Evolutionary conservation across 2,113 vertebrate genomes (phyloP).

Genomic region (Tetrao urogallus): DNA sequence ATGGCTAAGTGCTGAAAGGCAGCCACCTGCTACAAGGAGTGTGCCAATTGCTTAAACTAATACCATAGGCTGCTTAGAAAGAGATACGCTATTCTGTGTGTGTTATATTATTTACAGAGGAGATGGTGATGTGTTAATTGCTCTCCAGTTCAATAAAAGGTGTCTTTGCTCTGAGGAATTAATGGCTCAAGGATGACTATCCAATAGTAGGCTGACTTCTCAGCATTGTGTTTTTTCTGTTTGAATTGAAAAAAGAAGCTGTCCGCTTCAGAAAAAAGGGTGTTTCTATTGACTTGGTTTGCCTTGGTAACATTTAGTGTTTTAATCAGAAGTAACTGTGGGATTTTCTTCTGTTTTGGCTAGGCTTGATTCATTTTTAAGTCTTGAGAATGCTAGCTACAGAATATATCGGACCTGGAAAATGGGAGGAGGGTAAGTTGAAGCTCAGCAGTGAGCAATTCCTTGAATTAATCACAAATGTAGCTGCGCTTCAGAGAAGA

Average conservation of each 20-base stretch:
- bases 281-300: background rate
- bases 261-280: background rate
- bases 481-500: background rate
- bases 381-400: background rate
- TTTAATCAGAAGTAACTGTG: background rate
- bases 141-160: background rate
- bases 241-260: background rate
- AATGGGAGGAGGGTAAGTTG: background rate
- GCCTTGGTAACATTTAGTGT: background rate
- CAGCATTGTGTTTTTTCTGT: fast-evolving
- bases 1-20: background rate
- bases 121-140: background rate
- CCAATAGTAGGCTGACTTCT: background rate
- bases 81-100: background rate
- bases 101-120: background rate
- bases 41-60: background rate
- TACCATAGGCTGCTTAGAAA: background rate
- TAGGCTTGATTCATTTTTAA: background rate
- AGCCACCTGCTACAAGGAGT: background rate
- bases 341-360: background rate
- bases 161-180: background rate
- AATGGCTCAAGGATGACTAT: background rate
- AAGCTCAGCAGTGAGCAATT: background rate
- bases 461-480: background rate
- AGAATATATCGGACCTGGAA: fast-evolving